A percentile compares a stretch with the other conserved stretches of the same genome.
Conservation (phyloP, 1,140 invertebrate genomes). For the Eriocheir sinensis region DNA sequence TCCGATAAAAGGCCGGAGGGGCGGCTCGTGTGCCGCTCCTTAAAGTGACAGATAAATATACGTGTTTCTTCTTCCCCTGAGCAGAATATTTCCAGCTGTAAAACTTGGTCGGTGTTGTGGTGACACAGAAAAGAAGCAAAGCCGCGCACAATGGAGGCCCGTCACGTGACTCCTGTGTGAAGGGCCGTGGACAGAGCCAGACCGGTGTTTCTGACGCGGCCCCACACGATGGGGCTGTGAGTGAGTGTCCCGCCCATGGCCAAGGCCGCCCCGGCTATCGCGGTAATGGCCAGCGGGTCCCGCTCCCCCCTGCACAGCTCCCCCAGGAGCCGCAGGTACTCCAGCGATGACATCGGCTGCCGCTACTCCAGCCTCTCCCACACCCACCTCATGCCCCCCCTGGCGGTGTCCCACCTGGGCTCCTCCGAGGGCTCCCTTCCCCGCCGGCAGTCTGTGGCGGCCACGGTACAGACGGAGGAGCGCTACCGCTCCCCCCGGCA, state of each 20-base stretch:
- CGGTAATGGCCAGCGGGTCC: slow-evolving; percentile 30
- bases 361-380: slow-evolving; percentile 55
- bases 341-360: slow-evolving; percentile 55
- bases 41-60: no score
- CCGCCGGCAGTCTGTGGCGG: slow-evolving; percentile 49
- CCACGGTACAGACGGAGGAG: slow-evolving; percentile 54
- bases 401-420: slow-evolving; percentile 1
- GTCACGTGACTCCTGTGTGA: not conserved
- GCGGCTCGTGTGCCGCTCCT: no score
- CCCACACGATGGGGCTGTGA: slow-evolving; percentile 9
- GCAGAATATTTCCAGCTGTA: not conserved
- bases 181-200: not conserved
- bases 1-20: not conserved
- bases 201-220: not conserved
- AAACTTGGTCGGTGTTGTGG: not conserved
- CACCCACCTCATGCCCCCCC: slow-evolving; percentile 34
- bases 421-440: slow-evolving; percentile 37
- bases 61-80: not conserved
- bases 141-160: not conserved
- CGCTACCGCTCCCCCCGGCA: slow-evolving; percentile 35
- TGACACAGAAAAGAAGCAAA: not conserved
- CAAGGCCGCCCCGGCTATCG: not conserved
- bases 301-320: not conserved
- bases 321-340: slow-evolving; percentile 30
- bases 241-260: slow-evolving; percentile 34